Conservation (phyloP, 35 echinoderm and acorn worm genomes). For the Antedon bifida region DNA sequence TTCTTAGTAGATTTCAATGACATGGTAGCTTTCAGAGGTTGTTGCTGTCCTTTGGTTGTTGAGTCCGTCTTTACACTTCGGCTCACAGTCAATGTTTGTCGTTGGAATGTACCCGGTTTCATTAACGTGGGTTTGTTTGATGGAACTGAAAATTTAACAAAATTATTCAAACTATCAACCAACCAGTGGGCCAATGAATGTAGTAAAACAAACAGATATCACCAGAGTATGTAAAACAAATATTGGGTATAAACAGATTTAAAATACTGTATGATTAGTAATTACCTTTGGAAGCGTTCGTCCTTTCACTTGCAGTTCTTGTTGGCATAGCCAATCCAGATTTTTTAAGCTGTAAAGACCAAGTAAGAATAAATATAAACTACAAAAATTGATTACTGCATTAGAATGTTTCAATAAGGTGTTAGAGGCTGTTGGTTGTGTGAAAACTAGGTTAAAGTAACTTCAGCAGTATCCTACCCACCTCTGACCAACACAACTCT, state of each 20-base stretch:
- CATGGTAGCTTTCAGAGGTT: neutral
- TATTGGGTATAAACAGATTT: too few relatives aligned
- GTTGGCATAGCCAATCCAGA: neutral
- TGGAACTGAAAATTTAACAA: neutral
- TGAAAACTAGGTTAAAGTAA: too few relatives aligned
- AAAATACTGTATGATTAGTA: too few relatives aligned
- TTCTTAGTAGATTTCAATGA: neutral
- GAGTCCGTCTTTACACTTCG: neutral
- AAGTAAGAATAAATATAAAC: neutral
- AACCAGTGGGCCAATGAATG: too few relatives aligned
- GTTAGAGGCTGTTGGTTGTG: too few relatives aligned
- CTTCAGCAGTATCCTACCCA: too few relatives aligned
- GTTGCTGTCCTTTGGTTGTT: neutral
- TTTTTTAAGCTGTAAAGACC: neutral
- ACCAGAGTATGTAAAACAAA: too few relatives aligned
- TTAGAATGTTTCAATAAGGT: too few relatives aligned
- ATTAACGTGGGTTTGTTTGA: neutral
- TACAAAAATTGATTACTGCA: too few relatives aligned
- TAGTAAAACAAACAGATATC: too few relatives aligned
- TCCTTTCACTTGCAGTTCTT: neutral
- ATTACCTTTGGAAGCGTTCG: neutral
- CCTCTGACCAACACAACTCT: too few relatives aligned
- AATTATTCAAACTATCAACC: too few relatives aligned
- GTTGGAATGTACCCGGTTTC: neutral
- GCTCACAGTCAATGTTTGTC: neutral